Percentiles rank a stretch among this genome's conserved stretches.
Conservation (phyloP, 2,113 vertebrate species). For the Macroglossus sobrinus region DNA sequence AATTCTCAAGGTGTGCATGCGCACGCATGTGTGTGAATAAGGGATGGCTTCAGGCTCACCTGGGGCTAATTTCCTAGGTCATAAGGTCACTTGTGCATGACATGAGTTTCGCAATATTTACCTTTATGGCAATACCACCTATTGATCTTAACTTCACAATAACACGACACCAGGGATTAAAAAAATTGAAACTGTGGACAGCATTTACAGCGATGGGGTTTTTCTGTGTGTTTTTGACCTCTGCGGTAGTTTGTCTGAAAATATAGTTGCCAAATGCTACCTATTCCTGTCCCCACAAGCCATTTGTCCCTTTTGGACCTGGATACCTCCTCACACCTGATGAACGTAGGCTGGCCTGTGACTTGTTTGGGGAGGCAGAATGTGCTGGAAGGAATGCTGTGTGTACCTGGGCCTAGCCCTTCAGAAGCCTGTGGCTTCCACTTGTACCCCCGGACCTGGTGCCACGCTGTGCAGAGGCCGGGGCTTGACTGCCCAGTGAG, state of each 20-base stretch:
- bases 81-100: too few species aligned
- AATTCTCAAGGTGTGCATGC: neutral
- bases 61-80: neutral
- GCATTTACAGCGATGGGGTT: neutral
- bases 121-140: neutral
- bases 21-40: neutral
- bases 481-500: neutral
- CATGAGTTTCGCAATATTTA: neutral
- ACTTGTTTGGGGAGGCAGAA: neutral
- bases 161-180: neutral
- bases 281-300: neutral
- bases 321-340: neutral
- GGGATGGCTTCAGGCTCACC: neutral
- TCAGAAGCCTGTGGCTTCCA: neutral
- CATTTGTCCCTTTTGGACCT: neutral
- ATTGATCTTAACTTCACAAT: constrained; percentile 1
- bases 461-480: rapidly evolving
- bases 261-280: neutral
- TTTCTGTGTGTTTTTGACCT: neutral
- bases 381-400: neutral
- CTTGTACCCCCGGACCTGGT: neutral
- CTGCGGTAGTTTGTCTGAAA: neutral
- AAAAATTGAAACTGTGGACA: neutral
- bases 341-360: neutral
- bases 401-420: neutral